Base-by-base conservation (phyloP, 2,113 vertebrate species). In the Erythrocebus patas region DNA sequence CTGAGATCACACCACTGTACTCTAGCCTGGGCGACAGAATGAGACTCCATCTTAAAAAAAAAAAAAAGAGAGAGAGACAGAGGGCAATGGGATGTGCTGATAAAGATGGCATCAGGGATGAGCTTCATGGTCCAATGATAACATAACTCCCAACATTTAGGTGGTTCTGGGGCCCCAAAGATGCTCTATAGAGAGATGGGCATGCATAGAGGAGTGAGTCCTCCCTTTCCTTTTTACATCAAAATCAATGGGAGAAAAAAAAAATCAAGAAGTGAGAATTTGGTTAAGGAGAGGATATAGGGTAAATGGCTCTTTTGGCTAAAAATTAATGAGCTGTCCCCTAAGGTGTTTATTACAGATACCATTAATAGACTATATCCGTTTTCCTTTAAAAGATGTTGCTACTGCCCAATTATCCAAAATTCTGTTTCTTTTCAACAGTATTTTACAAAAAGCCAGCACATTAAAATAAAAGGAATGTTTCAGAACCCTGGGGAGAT, bases 371-470 rank as follows among this genome's bases (percentile, higher is more conserved):
- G 76, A 92, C 48, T 52, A 1, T 40, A 30, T 78, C 50, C 48
- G 25, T n/a, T 96, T 93, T 43, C 32, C 88, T 93, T 2, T 68
- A 52, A 97, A 87, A 48, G 38, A 91, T 18, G 78, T 75, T 48
- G 30, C 57, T 73, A n/a, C 40, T 81, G 90, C 38, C 64, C 72
- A 86, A 11, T 95, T 93, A 89, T 52, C 81, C 59, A 82, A 86
- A 97, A 96, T 96, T 82, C 81, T 35, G 52, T 88, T 95, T 82
- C 88, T 91, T 94, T 89, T 88, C 78, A 82, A 92, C 48, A 61
- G 70, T 52, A 40, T n/a, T 89, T 88, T 72, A 61, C 85, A 91
- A 96, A 81, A 94, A 96, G 40, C 55, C 43, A 61, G 59, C 18
- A 10, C 38, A 50, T 83, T 78, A 85, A 92, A 91, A 93, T 91